phyloP scores from a whole-genome alignment of 2,113 vertebrate species.

The Sinocyclocheilus maitianheensis region DNA sequence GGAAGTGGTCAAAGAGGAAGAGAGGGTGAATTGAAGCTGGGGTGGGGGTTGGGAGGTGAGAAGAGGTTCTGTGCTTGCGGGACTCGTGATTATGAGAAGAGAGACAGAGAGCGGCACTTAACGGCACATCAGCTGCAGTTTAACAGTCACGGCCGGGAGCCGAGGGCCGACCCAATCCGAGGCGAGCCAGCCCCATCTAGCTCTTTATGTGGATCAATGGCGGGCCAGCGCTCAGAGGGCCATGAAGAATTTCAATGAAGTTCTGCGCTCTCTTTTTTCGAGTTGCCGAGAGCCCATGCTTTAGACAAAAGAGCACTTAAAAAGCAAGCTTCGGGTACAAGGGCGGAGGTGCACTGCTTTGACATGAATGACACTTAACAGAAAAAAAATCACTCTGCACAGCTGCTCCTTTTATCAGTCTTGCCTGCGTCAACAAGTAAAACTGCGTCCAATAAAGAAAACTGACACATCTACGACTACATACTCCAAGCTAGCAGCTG shows the following conservation, averaged over 20 bases:
- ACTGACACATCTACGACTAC: slow-evolving; percentile 63
- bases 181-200: slow-evolving; percentile 9
- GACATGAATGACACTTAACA: slow-evolving; percentile 65
- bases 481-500: slow-evolving; percentile 72
- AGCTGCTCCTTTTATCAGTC: slow-evolving; percentile 75
- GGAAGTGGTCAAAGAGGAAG: slow-evolving; percentile 53
- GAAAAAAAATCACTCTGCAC: slow-evolving; percentile 62
- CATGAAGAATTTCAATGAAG: slow-evolving; percentile 48
- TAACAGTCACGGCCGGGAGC: slow-evolving; percentile 39
- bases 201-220: slow-evolving; percentile 42
- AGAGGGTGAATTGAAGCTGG: slow-evolving; percentile 2
- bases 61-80: slow-evolving; percentile 23
- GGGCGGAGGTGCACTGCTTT: slow-evolving; percentile 60
- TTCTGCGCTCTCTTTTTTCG: neutral
- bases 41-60: neutral
- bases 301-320: slow-evolving; percentile 57
- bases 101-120: slow-evolving; percentile 50
- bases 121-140: slow-evolving; percentile 54
- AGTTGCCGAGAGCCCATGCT: slow-evolving; percentile 39
- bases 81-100: slow-evolving; percentile 58
- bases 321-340: slow-evolving; percentile 60
- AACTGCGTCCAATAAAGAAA: slow-evolving; percentile 64
- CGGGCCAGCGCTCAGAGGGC: slow-evolving; percentile 18
- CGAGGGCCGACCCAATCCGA: slow-evolving; percentile 19
- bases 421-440: slow-evolving; percentile 65